Evolutionary conservation across 2,888 invertebrate genomes (phyloP), one percentile per base, ranked within the genome.

Genomic region (Autographa gamma): DNA sequence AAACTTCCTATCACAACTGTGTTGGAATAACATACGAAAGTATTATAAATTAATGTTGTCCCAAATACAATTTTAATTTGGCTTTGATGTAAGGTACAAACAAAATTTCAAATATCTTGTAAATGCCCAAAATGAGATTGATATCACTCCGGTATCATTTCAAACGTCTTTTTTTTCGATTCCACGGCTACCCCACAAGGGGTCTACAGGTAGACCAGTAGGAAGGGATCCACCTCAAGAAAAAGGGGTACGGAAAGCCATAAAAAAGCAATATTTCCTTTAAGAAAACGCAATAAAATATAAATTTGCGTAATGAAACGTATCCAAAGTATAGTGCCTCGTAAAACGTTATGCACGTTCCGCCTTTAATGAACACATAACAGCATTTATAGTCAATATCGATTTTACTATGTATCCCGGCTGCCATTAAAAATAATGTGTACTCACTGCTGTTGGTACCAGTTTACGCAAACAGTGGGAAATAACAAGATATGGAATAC

Each of bases 311-410:
- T 81, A 81, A 81, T 81, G 81, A 81, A 81, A 81, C 71, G 77
- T 77, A 74, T 73, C 68, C 81, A 65, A 73, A 80, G 77, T 77
- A 80, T 77, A 75, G 65, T 58, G 71, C 73, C 9, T 84, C 85
- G 83, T 82, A 80, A 80, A 78, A 56, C 9, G 75, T 70, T 70
- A 81, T 76, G 80, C 63, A 69, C 71, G 76, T 65, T 78, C 59
- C 76, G 80, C 25, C 62, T 85, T 88, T 88, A 86, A 87, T 86
- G 88, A 82, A 76, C 85, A 76, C 82, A 83, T 88, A 84, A 85
- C 81, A 67, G 71, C 76, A 80, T 85, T 87, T 88, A 88, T 86
- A 83, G 85, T 79, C 87, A 80, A 87, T 88, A 86, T 86, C 79
- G 87, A 86, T 86, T 85, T 86, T 88, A 88, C 84, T 88, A 84